Base-by-base conservation (phyloP, 2,113 vertebrate species). In the Anarrhichthys ocellatus region DNA sequence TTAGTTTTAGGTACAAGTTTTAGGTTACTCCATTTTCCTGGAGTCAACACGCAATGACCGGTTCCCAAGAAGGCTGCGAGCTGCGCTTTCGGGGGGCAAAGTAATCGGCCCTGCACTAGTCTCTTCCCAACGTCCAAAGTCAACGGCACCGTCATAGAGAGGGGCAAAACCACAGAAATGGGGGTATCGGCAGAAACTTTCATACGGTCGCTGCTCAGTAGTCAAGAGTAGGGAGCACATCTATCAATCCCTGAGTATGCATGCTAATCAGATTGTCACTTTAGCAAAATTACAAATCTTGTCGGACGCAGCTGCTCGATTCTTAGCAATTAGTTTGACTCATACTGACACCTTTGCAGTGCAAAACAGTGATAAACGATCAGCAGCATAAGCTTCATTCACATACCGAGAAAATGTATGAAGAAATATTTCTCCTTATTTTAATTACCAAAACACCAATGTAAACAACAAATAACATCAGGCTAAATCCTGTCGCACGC, bases 401-500 rank as follows among this genome's bases (percentile, higher is more conserved):
- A 42, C 10, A 32, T 9, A 13, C 22, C 46, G 14, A 38, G 20
- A 24, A 9, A 24, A 59, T 9, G 9, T 1, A 17, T 6, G 3
- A 17, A 2, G 58, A 46, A 3, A 6, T 20, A n/a, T 44, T 36
- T 44, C n/a, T 32, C 5, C 36, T 44, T 8, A 4, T 17, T 27
- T 67, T 5, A 54, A 54, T 27, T 58, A 32, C 11, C 17, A 18
- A 17, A 29, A 46, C 36, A 58, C 2, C 10, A 2, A 1, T 1
- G 10, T 29, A 29, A 29, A 29, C 29, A 29, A 29, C 29, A 29
- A 36, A n/a, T 50, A 42, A 44, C 9, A 34, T 66, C 42, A 48
- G 44, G 76, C 15, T 58, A 29, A 59, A 61, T 50, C n/a, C 58
- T 73, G 17, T 20, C 74, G 66, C 58, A 29, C 18, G 42, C 27